Evolutionary conservation across 2,113 vertebrate species (phyloP), one percentile per base, ranked within the genome.

Genomic region (Microcebus tavaratra): DNA sequence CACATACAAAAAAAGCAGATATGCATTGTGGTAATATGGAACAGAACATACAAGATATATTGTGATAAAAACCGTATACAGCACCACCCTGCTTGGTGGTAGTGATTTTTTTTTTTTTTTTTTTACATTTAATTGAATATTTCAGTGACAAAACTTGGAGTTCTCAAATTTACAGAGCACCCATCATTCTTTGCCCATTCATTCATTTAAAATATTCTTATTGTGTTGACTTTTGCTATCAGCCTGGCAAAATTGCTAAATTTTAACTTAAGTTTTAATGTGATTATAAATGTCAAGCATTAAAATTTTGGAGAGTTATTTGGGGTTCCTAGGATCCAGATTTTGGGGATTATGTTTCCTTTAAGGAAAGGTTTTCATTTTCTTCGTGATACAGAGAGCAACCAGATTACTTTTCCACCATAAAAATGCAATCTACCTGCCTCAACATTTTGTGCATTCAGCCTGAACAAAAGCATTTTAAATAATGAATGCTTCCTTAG

Each of bases 401-500:
- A 59, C 39, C 55, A 63, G 65, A 61, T 61, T 89, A 25, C 25
- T 59, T 80, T 68, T 45, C 85, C 27, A 8, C 70, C n/a, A 8
- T 8, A 11, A 31, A 31, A 85, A 63, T 97, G 81, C 95, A 84
- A 80, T 68, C 81, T 84, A n/a, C 34, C 25, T 27, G 27, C 73
- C 31, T 61, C 95, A 96, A 76, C 91, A 94, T 73, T 88, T 45
- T 0, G 27, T 91, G 2, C 76, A 50, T 95, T 92, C 93, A 81
- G 48, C 97, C 97, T 95, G 61, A 87, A 79, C 92, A 31, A 97
- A 87, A 93, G 84, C 97, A 70, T 96, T 97, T 93, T 90, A 92
- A 96, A 93, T 97, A 96, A 97, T 95, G 95, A 97, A 73, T n/a
- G 34, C 90, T 95, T 95, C 88, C 95, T 95, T 89, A 76, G 95